Percentiles rank a stretch among this genome's conserved stretches.
Conservation (phyloP, 2,888 invertebrate species). For the Julus scandinavius region DNA sequence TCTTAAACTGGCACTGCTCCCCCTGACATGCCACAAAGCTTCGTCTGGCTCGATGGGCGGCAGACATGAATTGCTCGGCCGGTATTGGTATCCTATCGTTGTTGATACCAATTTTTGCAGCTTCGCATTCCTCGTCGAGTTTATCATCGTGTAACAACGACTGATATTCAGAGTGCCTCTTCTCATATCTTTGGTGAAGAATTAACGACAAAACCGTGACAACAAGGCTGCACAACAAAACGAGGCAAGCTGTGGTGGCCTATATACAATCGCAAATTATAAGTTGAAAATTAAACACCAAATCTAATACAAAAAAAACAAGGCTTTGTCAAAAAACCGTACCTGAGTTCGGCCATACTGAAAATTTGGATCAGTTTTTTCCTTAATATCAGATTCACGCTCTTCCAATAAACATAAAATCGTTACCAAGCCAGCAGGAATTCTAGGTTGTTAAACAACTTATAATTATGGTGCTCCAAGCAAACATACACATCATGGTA, state of each 20-base stretch:
- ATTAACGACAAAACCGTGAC: conserved; percentile 85
- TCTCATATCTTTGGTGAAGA: conserved; percentile 79
- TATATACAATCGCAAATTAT: conserved; percentile 56
- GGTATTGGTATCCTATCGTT: background rate
- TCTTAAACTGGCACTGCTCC: conserved; percentile 52
- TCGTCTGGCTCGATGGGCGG: conserved; percentile 4
- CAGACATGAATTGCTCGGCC: conserved; percentile 24
- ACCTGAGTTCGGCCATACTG: conserved; percentile 82
- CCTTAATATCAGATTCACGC: conserved; percentile 69
- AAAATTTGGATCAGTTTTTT: conserved; percentile 78
- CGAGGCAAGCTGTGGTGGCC: conserved; percentile 59
- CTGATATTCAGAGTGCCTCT: conserved; percentile 75
- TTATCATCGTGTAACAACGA: conserved; percentile 64
- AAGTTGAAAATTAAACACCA: background rate
- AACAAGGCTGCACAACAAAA: conserved; percentile 66
- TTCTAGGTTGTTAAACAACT: conserved; percentile 58
- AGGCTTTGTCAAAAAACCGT: background rate
- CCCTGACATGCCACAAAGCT: conserved; percentile 54
- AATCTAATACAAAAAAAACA: background rate
- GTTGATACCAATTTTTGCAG: conserved; percentile 51
- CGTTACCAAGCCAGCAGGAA: conserved; percentile 75
- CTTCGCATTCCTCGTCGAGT: conserved; percentile 68
- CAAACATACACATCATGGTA: background rate
- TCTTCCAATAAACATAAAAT: conserved; percentile 73
- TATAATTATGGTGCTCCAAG: conserved; percentile 31